These are phyloP conservation scores for Agelastica alni DNA, from an alignment of 2,888 invertebrate species.

Conservation along the genomic window DNA sequence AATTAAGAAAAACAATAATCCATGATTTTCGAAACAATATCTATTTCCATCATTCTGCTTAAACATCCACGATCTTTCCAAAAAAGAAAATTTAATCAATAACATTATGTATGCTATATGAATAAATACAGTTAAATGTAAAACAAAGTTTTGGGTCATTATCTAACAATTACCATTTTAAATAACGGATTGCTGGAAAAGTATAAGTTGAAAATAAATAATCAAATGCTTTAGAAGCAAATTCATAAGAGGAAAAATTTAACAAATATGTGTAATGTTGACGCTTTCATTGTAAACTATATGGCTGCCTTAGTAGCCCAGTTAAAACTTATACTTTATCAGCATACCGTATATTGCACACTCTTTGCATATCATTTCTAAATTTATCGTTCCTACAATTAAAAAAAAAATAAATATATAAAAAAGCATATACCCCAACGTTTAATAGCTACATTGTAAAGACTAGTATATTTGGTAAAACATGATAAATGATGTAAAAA, in stretches of 20 bases:
- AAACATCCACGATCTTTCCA: constrained; percentile 38
- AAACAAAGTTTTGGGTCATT: background rate
- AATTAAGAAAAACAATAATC: too few species aligned
- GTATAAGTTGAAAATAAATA: background rate
- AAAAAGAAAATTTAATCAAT: constrained; percentile 32
- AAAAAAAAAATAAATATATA: constrained; percentile 30
- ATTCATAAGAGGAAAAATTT: too few species aligned
- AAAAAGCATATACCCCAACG: constrained; percentile 32
- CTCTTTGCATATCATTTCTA: constrained; percentile 12
- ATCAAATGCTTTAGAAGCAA: background rate
- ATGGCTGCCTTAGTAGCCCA: background rate
- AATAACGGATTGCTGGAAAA: background rate
- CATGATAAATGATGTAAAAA: constrained; percentile 27
- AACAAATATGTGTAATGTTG: background rate
- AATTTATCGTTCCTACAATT: constrained; percentile 20
- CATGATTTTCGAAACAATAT: constrained; percentile 42
- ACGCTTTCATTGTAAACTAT: background rate
- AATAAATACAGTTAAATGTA: constrained; percentile 12
- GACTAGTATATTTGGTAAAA: constrained; percentile 40
- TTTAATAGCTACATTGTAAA: constrained; percentile 28
- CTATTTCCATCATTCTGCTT: constrained; percentile 43
- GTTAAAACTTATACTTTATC: constrained; percentile 1
- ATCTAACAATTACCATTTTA: constrained; percentile 4
- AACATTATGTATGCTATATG: constrained; percentile 23
- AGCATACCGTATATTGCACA: constrained; percentile 8